Base-by-base conservation (phyloP, 2,888 invertebrate species). In the Cheilosia pagana region DNA sequence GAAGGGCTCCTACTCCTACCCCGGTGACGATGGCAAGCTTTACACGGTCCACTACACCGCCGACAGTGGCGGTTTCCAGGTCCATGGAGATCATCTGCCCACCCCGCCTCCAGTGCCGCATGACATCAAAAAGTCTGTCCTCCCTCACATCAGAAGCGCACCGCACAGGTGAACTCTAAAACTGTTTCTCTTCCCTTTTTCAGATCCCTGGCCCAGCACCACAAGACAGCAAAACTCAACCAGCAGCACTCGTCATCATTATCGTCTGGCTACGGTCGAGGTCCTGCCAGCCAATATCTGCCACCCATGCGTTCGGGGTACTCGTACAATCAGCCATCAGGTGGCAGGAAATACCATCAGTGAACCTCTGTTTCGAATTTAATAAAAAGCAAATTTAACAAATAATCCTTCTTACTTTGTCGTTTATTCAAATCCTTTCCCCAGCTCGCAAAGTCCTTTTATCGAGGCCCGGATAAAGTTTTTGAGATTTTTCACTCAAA, bases 1-100 rank as follows among this genome's bases (percentile, higher is more conserved):
- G 6, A 93, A 93, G 88, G 94, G 94, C 71, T 94, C 94, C 23
- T 94, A 94, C 88, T 94, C 94, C 5, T 94, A 94, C 87, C 93
- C 94, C 10, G 94, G 94, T 12, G 94, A 94, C 87, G 93, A 94
- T 89, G 94, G 94, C 50, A 93, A 93, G 87, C 93, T 93, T 16
- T 94, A 94, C 86, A 94, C 94, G 16, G 94, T 94, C 4, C 93
- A 94, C 88, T 96, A 96, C 89, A 93, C 95, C 74, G 96, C 96
- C 68, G 96, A 96, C 90, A 94, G 95, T 87, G 95, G 95, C 89
- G 96, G 96, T 75, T 96, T 95, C 92, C 94, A 95, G 89, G 95
- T 96, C 12, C 94, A 94, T 88, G 96, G 96, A 65, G 95, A 95
- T 50, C 96, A 96, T 91, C 91, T 96, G 87, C 96, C 96, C 48